These are phyloP conservation scores for Mallotus villosus DNA, from an alignment of 2,797 vertebrate genomes.

Conservation along the genomic window DNA sequence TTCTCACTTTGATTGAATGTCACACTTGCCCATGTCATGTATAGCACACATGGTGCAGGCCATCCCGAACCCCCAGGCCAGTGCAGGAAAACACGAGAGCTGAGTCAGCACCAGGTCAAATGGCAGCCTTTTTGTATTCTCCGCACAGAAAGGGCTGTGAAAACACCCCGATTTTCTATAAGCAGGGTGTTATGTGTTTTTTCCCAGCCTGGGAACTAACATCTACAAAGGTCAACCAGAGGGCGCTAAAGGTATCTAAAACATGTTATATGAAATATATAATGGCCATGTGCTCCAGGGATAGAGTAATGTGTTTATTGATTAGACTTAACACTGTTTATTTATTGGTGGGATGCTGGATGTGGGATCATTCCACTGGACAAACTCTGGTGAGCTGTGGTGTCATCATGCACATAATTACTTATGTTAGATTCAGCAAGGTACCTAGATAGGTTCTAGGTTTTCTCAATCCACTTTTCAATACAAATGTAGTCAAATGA, in stretches of 20 bases:
- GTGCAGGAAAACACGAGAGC: not conserved
- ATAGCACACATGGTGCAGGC: not conserved
- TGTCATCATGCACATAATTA: too few species aligned
- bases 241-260: not conserved
- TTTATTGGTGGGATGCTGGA: not conserved
- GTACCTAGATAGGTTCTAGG: too few species aligned
- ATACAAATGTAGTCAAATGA: too few species aligned
- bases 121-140: not conserved
- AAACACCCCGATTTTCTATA: not conserved
- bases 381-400: too few species aligned
- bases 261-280: not conserved
- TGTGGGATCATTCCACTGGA: not conserved
- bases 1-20: not conserved
- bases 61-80: not conserved
- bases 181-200: not conserved
- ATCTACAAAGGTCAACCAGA: not conserved
- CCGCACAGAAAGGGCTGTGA: slow-evolving; percentile 1
- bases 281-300: not conserved
- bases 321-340: not conserved
- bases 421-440: too few species aligned
- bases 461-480: too few species aligned
- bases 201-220: not conserved
- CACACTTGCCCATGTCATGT: not conserved
- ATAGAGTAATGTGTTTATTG: not conserved
- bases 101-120: not conserved